These are phyloP conservation scores for Anarhynchus alexandrinus DNA, from an alignment of 2,113 vertebrate species.

Conservation along the genomic window DNA sequence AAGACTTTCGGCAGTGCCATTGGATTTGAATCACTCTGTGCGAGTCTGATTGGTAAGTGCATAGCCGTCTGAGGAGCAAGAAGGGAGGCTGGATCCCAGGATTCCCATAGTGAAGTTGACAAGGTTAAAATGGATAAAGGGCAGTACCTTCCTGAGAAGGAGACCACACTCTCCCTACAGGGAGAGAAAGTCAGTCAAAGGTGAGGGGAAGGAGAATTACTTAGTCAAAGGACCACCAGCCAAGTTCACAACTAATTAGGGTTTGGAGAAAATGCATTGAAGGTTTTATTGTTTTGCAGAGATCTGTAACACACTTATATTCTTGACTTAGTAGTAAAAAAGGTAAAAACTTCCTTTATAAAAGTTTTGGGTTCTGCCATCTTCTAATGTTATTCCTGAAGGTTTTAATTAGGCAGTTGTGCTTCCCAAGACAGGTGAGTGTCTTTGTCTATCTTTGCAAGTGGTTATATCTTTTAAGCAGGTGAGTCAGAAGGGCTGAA, in stretches of 20 bases:
- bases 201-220: not conserved
- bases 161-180: not conserved
- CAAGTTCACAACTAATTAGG: not conserved
- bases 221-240: not conserved
- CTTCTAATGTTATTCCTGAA: not conserved
- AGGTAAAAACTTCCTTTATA: not conserved
- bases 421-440: not conserved
- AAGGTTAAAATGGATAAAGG: not conserved
- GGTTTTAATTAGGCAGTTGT: not conserved
- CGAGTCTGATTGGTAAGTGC: not conserved
- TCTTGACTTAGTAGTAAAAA: not conserved
- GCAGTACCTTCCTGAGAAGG: not conserved
- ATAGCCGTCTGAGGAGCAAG: not conserved
- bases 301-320: not conserved
- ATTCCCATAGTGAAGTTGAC: not conserved
- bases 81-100: not conserved
- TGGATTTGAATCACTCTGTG: not conserved
- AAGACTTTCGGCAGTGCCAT: not conserved
- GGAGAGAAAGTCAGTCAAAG: not conserved
- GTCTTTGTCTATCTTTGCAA: not conserved
- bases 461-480: not conserved
- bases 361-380: not conserved
- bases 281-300: not conserved
- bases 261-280: not conserved
- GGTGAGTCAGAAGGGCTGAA: not conserved